Percentiles rank a stretch among this genome's conserved stretches.
Conservation (phyloP, 2,113 vertebrate species). For the Glaucomys volans region DNA sequence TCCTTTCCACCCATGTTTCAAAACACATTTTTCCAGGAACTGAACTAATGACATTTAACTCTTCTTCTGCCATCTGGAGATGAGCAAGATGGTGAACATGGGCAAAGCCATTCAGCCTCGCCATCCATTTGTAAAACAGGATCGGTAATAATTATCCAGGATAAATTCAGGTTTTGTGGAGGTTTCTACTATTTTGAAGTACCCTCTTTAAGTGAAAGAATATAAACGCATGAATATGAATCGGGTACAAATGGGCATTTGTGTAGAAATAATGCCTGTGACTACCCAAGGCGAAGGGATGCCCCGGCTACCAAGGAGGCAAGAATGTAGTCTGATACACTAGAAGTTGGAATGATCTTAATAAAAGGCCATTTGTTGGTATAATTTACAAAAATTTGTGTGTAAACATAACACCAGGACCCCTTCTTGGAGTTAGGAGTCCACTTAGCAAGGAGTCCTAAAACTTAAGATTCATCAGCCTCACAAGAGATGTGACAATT, state of each 20-base stretch:
- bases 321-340: neutral
- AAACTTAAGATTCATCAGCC: neutral
- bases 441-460: neutral
- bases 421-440: neutral
- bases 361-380: neutral
- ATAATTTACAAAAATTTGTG: neutral
- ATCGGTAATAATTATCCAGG: neutral
- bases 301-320: neutral
- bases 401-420: neutral
- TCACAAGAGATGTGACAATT: neutral
- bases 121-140: neutral
- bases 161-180: neutral
- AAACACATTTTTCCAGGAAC: neutral
- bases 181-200: neutral
- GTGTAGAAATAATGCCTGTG: neutral
- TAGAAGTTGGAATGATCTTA: neutral
- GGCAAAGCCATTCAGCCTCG: neutral
- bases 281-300: neutral
- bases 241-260: neutral
- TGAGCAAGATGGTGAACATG: neutral
- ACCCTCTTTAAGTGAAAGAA: slow-evolving; percentile 48
- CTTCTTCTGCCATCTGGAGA: neutral
- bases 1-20: neutral
- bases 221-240: neutral
- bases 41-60: neutral